These are phyloP conservation scores for Trachelus iudaicus DNA, from an alignment of 2,888 invertebrate species.

Conservation along the genomic window DNA sequence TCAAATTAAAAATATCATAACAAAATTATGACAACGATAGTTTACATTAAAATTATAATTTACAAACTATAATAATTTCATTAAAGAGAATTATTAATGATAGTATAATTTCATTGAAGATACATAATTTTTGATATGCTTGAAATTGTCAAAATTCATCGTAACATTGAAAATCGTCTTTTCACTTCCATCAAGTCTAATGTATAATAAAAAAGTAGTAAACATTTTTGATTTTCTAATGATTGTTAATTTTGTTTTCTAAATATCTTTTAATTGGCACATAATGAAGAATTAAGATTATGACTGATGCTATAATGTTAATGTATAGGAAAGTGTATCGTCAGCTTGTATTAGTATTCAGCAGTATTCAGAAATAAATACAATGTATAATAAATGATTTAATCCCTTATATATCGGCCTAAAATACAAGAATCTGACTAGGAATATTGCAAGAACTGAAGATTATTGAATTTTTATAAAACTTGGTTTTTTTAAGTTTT, in stretches of 20 bases:
- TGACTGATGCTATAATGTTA: too few species aligned
- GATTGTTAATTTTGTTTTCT: not conserved
- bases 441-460: constrained; percentile 1
- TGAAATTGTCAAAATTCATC: not conserved
- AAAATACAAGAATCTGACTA: constrained; percentile 15
- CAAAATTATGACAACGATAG: not conserved
- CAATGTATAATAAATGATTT: constrained; percentile 40
- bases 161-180: not conserved
- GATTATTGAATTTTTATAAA: too few species aligned
- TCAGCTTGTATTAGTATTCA: too few species aligned
- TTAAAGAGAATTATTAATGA: not conserved
- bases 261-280: not conserved
- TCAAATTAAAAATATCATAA: too few species aligned
- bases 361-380: constrained; percentile 22
- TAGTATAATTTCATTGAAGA: not conserved
- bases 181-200: not conserved
- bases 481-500: too few species aligned
- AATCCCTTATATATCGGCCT: constrained; percentile 25
- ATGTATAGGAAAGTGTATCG: too few species aligned
- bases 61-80: not conserved
- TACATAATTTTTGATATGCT: not conserved
- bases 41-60: not conserved
- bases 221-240: not conserved
- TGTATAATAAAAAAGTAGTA: not conserved
- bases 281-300: too few species aligned